Evolutionary conservation across 1,140 invertebrate genomes (phyloP).

Genomic region (Reticulitermes speratus): DNA sequence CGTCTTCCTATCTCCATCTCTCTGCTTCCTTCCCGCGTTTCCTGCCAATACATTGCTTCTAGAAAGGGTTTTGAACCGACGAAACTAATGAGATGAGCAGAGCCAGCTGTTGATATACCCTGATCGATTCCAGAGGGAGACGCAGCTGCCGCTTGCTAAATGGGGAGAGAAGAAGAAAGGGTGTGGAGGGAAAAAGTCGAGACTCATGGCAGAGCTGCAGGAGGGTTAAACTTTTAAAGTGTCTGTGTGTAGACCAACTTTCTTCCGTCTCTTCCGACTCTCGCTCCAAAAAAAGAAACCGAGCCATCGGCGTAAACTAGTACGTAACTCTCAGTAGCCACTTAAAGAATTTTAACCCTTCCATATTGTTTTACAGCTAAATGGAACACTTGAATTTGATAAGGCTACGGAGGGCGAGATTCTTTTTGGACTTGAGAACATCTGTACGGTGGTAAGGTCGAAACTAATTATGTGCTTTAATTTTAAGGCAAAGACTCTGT

Average conservation of each 20-base stretch:
- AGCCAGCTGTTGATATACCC: constrained; percentile 13
- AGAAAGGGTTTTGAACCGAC: background rate
- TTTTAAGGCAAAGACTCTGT: background rate
- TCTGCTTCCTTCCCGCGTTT: background rate
- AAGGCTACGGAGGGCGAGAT: background rate
- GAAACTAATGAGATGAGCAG: background rate
- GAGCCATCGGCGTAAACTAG: background rate
- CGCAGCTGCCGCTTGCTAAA: background rate
- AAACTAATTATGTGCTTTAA: background rate
- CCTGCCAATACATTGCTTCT: background rate
- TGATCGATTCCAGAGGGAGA: constrained; percentile 10
- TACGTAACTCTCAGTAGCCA: background rate
- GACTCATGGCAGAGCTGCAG: background rate
- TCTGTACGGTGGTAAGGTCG: background rate
- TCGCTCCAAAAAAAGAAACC: background rate
- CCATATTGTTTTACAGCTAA: background rate
- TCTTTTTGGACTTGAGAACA: background rate
- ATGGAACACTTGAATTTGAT: background rate
- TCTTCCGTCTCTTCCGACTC: background rate
- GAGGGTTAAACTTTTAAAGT: constrained; percentile 8
- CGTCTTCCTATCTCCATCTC: no score
- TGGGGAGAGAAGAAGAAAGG: background rate
- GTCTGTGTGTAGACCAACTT: background rate
- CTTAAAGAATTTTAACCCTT: background rate
- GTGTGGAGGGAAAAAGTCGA: background rate